These are phyloP conservation scores for Myathropa florea DNA, from an alignment of 2,888 invertebrate genomes.

Conservation along the genomic window DNA sequence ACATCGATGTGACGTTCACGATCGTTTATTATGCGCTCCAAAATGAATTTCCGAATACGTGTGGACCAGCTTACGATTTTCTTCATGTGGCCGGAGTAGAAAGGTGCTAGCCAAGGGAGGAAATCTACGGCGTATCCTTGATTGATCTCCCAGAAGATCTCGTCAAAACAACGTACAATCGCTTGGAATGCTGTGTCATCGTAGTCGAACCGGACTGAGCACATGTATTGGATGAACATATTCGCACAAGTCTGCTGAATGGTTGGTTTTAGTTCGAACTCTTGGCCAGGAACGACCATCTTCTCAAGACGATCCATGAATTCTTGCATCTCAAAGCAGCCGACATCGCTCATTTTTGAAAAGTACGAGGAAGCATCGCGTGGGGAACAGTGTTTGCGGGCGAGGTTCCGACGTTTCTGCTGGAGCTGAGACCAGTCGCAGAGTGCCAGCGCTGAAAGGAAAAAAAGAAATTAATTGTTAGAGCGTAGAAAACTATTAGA, in stretches of 20 bases:
- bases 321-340: constrained; percentile 84
- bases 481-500: too few species aligned
- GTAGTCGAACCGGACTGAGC: constrained; percentile 86
- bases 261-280: constrained; percentile 85
- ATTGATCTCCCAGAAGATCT: constrained; percentile 93
- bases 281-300: constrained; percentile 76
- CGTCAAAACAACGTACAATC: constrained; percentile 87
- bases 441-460: constrained; percentile 87
- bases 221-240: constrained; percentile 91
- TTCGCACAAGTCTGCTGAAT: constrained; percentile 88
- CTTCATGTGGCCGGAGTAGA: constrained; percentile 86
- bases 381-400: constrained; percentile 88
- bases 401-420: constrained; percentile 87
- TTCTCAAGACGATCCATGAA: constrained; percentile 83
- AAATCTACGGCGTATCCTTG: constrained; percentile 92
- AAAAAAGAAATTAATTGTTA: constrained; percentile 37
- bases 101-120: constrained; percentile 88
- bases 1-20: constrained; percentile 78
- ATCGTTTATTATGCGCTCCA: constrained; percentile 85
- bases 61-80: constrained; percentile 85
- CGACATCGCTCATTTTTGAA: constrained; percentile 85
- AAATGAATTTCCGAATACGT: constrained; percentile 86
- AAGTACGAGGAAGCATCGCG: constrained; percentile 86
- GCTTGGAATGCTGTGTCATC: constrained; percentile 85
- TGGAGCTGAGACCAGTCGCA: constrained; percentile 92